Base-by-base conservation (phyloP, 2,113 vertebrate species). In the Tenebrosternarchus preto region DNA sequence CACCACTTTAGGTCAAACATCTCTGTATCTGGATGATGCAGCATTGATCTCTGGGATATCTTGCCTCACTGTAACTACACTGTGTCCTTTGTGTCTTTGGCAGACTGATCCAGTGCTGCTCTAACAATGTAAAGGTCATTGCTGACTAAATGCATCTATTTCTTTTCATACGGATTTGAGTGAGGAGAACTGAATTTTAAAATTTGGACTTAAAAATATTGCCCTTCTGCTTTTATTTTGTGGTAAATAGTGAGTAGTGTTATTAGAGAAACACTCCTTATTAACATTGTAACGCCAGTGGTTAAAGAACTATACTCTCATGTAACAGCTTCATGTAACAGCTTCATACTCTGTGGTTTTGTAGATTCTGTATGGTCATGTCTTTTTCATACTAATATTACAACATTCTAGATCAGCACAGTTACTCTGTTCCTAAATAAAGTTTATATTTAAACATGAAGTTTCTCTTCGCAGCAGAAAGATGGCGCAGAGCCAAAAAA, bases 21-120 rank as follows among this genome's bases (percentile, higher is more conserved):
- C 67, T 78, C 36, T 78, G 22, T 43, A 39, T 78, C 68, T 69
- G n/a, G 36, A 67, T 55, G 17, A 56, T 53, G 64, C 31, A 77
- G 19, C 57, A 31, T 55, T 57, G 22, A 33, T 69, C 15, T 5
- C 75, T 66, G 27, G 1, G 24, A 22, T n/a, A 67, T 66, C 19
- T n/a, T 16, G 9, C 43, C 27, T n/a, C 6, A 20, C 11, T 27
- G 16, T 25, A 17, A 22, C 43, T 31, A 46, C 24, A 9, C 8
- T 53, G 11, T 76, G 73, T 76, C 29, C 27, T 67, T 68, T 69
- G 36, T 15, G 25, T 33, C 63, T 66, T 31, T 56, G n/a, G 27
- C 46, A 59, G 29, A 43, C 53, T 59, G 64, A 12, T 43, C 56
- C 16, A 39, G 33, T 29, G 31, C 27, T 17, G 43, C 25, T 66